Base-by-base conservation (phyloP, 2,797 vertebrate species). In the Oreonectes daqikongensis region DNA sequence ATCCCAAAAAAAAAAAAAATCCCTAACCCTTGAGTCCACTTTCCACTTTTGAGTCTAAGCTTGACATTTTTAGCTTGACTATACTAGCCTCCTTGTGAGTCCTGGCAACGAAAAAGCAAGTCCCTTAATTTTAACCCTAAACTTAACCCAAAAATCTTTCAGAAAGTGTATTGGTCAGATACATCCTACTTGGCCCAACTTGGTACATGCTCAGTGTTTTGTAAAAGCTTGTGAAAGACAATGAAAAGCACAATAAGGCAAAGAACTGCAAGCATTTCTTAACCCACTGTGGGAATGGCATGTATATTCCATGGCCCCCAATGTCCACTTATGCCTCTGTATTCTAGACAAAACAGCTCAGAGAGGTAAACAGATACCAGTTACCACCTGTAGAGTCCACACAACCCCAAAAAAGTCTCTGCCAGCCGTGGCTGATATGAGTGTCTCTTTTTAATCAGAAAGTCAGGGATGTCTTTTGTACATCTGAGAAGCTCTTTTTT, bases 381-480 rank as follows among this genome's bases (percentile, higher is more conserved):
- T 80, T 67, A 18, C 67, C 84, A 83, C 79, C 84, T 87, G 84
- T 72, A 79, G 70, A 69, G 70, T n/a, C 52, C 69, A 69, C 75
- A 64, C 35, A 28, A 55, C 20, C 69, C 75, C 69, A 40, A 59
- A 66, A 59, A 50, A 81, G 42, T 28, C n/a, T 35, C 30, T 64
- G 69, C 78, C 80, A 81, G 71, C 59, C 61, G 53, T 60, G 35
- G 76, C 75, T 64, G 52, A 35, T 78, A 78, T 85, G 70, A 69
- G 46, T 59, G 79, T 81, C 79, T 83, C 15, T 6, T 66, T 78
- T 85, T 87, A 87, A 88, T 86, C 88, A 83, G 77, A 85, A 81
- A 80, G 71, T 83, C 75, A 83, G 72, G 76, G 80, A 86, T 80
- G 40, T 81, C 78, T 44, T 48, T 64, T 9, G 32, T 81, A 59